Percentiles rank a stretch among this genome's conserved stretches.
phyloP scores from a whole-genome alignment of 2,888 invertebrate genomes.

The Agrotis puta region DNA sequence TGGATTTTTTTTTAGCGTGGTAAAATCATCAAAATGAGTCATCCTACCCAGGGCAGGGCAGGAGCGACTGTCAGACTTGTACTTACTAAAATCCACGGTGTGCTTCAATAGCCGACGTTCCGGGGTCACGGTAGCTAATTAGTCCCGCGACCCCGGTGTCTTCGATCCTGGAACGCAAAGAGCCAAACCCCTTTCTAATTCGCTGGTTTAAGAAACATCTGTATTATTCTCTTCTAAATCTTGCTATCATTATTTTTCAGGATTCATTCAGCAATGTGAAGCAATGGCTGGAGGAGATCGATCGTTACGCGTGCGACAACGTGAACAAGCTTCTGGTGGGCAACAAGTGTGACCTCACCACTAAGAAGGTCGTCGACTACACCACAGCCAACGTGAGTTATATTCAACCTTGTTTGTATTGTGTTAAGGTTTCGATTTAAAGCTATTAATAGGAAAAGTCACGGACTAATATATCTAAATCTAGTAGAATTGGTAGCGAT shows the following conservation, averaged over 20 bases:
- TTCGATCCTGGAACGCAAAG: no score
- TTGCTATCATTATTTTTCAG: constrained; percentile 85
- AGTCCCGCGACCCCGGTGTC: no score
- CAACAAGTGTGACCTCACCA: constrained; percentile 99
- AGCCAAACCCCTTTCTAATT: no score
- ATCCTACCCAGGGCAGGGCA: no score
- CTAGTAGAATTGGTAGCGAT: no score
- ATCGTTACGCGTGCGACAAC: constrained; percentile 99
- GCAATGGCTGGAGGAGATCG: constrained; percentile 99
- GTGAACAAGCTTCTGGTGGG: constrained; percentile 99
- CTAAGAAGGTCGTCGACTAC: constrained; percentile 99
- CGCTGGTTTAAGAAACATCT: no score
- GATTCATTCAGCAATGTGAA: constrained; percentile 99
- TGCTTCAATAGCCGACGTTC: no score
- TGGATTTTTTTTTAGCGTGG: no score
- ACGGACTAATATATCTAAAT: not conserved
- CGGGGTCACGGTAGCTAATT: no score
- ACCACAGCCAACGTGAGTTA: constrained; percentile 97
- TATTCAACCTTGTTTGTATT: not conserved
- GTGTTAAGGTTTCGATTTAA: not conserved
- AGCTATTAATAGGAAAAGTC: not conserved
- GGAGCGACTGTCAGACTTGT: no score
- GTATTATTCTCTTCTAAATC: not conserved
- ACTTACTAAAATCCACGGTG: no score
- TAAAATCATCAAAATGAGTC: no score